These are phyloP conservation scores for Drosophila greeni DNA, from an alignment of 2,888 invertebrate species.

Conservation along the genomic window DNA sequence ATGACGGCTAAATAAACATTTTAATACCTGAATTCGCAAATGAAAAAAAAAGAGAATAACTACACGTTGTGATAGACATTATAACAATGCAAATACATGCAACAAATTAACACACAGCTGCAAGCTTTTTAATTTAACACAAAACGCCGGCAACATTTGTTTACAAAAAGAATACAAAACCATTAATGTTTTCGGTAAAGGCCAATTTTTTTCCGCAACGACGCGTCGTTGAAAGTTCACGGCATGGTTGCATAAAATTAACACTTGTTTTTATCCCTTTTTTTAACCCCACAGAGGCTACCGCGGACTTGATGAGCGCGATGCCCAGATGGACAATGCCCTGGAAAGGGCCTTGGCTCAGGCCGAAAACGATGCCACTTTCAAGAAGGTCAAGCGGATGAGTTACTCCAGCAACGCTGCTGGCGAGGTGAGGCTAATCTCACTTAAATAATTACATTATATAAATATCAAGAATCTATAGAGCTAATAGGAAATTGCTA, in stretches of 20 bases:
- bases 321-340: constrained; percentile 81
- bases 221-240: constrained; percentile 28
- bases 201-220: constrained; percentile 11
- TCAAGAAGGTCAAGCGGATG: constrained; percentile 85
- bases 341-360: constrained; percentile 84
- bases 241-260: constrained; percentile 30
- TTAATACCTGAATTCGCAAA: constrained; percentile 6
- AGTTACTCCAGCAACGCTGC: constrained; percentile 85
- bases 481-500: neutral
- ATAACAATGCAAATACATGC: constrained; percentile 34
- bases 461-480: neutral
- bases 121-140: constrained; percentile 58
- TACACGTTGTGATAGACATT: constrained; percentile 7
- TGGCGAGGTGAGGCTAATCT: constrained; percentile 82
- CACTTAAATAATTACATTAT: neutral
- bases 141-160: constrained; percentile 32
- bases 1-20: constrained; percentile 21
- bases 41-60: neutral
- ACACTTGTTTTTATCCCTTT: neutral
- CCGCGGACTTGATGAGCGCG: constrained; percentile 74
- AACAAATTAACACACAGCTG: constrained; percentile 53
- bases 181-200: constrained; percentile 15
- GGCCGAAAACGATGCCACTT: constrained; percentile 84
- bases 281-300: constrained; percentile 52
- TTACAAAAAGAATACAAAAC: constrained; percentile 37